Percentiles rank a stretch among this genome's conserved stretches.
These are phyloP conservation scores for Benthosema pterotum DNA, from an alignment of 2,797 vertebrate species.

Conservation along the genomic window DNA sequence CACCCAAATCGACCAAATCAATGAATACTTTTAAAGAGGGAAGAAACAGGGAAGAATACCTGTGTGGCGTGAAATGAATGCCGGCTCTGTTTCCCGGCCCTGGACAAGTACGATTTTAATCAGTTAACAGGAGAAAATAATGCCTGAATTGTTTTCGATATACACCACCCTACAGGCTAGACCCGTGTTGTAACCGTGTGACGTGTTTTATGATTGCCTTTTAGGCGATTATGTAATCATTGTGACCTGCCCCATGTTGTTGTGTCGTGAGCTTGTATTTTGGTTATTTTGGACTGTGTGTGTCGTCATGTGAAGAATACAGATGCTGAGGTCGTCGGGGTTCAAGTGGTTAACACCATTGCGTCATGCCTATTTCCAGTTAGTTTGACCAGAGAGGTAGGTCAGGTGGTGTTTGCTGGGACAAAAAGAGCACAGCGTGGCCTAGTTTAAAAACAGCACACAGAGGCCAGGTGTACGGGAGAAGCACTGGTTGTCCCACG, in stretches of 20 bases:
- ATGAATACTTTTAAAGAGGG: too few species aligned
- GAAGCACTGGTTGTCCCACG: constrained; percentile 16
- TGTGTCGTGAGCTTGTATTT: too few species aligned
- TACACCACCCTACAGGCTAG: too few species aligned
- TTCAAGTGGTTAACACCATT: constrained; percentile 15
- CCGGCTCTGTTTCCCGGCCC: constrained; percentile 4
- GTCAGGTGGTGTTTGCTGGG: constrained; percentile 36
- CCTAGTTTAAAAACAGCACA: constrained; percentile 47
- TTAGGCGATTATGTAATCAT: too few species aligned
- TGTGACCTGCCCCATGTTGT: too few species aligned
- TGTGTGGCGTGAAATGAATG: constrained; percentile 11
- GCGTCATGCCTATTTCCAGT: constrained; percentile 46
- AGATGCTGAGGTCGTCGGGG: neutral
- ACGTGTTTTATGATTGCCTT: too few species aligned
- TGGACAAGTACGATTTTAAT: neutral
- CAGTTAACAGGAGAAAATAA: too few species aligned
- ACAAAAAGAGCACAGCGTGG: constrained; percentile 46
- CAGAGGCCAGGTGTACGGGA: constrained; percentile 22
- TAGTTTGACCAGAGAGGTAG: constrained; percentile 32
- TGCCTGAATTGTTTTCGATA: too few species aligned
- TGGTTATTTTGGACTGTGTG: too few species aligned
- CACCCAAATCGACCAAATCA: too few species aligned
- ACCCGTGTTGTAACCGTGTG: too few species aligned
- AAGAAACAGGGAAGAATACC: constrained; percentile 12
- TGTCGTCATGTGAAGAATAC: too few species aligned